Evolutionary conservation across 2,113 vertebrate genomes (phyloP).

Genomic region (Glaucomys volans): DNA sequence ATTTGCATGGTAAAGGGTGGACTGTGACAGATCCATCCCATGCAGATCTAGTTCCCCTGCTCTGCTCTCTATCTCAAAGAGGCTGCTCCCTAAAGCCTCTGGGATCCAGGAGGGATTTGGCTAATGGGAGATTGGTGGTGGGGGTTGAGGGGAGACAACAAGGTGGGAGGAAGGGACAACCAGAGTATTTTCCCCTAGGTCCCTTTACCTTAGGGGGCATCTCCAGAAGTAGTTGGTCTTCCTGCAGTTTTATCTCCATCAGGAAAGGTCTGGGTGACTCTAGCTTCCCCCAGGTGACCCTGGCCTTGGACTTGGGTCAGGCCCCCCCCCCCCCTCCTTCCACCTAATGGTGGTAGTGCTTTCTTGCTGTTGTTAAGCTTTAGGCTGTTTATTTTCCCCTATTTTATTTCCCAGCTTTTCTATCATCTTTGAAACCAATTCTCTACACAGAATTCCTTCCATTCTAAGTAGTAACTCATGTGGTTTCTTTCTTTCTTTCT

Average conservation of each 20-base stretch:
- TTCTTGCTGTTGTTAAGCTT: slow-evolving; percentile 10
- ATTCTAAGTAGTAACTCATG: neutral
- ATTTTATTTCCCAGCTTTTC: neutral
- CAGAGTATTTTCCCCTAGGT: neutral
- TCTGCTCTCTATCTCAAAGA: neutral
- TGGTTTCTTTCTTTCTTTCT: neutral
- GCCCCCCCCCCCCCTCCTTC: neutral
- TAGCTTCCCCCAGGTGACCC: neutral
- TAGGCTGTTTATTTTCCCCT: neutral
- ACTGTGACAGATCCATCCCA: neutral
- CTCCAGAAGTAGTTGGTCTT: neutral
- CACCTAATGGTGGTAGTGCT: neutral
- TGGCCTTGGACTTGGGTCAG: neutral
- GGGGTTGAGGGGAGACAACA: neutral
- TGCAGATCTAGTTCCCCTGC: neutral
- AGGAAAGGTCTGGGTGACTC: neutral
- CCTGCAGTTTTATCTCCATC: neutral
- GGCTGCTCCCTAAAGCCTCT: neutral
- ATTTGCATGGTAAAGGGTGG: neutral
- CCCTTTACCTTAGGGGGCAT: neutral
- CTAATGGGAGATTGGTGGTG: neutral
- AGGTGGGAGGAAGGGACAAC: neutral
- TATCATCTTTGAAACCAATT: neutral
- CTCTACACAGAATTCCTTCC: neutral
- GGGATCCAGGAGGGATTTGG: neutral